Base-by-base conservation (phyloP, 2,888 invertebrate species). In the Oithona nana region DNA sequence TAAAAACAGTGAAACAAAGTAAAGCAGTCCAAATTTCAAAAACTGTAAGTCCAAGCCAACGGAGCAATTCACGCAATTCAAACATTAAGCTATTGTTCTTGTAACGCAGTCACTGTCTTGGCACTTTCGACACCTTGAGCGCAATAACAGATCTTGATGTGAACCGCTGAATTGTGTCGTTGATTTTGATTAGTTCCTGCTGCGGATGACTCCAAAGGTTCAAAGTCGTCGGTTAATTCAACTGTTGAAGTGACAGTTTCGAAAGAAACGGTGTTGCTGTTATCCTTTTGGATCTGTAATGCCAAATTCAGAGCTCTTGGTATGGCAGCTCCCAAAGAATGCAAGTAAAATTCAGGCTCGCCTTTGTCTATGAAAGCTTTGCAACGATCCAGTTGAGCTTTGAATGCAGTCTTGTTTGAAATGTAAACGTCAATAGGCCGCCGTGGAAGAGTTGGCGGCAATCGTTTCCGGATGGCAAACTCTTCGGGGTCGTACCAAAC, bases 11-110 rank as follows among this genome's bases (percentile, higher is more conserved):
- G 62, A 93, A 74, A 2, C 88, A 82, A 63, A 89, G 78, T 55
- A 93, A 76, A 72, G 92, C 88, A 65, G 92, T 81, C 82, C 90
- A 87, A 72, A 97, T 86, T 76, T 97, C 95, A 74, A 95, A 93
- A 64, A 89, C 83, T 22, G 95, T 93, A 60, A 95, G 78, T 67
- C 94, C 93, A 62, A 94, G 79, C 95, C 94, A 95, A 66, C 84
- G 82, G 57, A 89, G 88, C 64, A 95, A 78, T 75, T 95, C 94
- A 67, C 84, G 82, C 62, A 93, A 75, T 58, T 88, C 86, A 74
- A 88, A 86, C 88, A 88, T 88, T 20, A 16, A 22, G 20, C 54
- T 39, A 39, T 16, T 39, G 39, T 16, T 39, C 39, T 39, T 39
- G 39, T 11, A 39, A 16, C 6, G 39, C 6, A 11, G 39, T 39